Conservation (phyloP, 2,113 vertebrate genomes). For the Nansenia antarctica region DNA sequence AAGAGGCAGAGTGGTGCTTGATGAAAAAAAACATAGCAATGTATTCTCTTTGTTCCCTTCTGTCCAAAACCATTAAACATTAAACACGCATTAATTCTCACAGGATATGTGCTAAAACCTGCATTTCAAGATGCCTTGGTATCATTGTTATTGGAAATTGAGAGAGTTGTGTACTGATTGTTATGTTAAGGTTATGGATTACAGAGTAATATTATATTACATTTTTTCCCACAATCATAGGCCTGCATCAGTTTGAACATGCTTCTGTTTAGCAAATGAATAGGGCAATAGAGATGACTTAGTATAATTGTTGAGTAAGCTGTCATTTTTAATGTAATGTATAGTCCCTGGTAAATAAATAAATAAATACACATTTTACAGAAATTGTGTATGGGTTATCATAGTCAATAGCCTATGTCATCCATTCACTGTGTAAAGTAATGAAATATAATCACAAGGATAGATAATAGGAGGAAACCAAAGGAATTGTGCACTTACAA, state of each 20-base stretch:
- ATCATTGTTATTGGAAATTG: background rate
- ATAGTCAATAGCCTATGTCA: too few relatives aligned
- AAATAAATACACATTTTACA: too few relatives aligned
- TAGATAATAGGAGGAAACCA: too few relatives aligned
- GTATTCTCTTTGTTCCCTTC: slow-evolving; percentile 56
- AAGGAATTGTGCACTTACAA: too few relatives aligned
- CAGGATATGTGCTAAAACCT: slow-evolving; percentile 43
- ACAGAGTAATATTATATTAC: background rate
- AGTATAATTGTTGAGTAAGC: background rate
- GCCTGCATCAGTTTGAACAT: background rate
- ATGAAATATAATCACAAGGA: too few relatives aligned
- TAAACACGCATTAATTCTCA: slow-evolving; percentile 64
- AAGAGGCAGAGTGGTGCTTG: slow-evolving; percentile 27
- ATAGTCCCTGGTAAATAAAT: too few relatives aligned
- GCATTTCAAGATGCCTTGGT: slow-evolving; percentile 5
- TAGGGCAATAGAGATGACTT: background rate
- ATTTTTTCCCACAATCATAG: background rate
- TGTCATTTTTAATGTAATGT: too few relatives aligned
- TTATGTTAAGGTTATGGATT: too few relatives aligned
- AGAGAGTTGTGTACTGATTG: too few relatives aligned
- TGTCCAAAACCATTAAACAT: slow-evolving; percentile 72
- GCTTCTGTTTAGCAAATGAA: background rate
- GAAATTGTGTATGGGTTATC: too few relatives aligned
- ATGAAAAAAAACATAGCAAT: slow-evolving; percentile 69
- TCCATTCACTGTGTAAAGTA: too few relatives aligned